phyloP scores from a whole-genome alignment of 2,888 invertebrate species.

The Galerucella calmariensis region DNA sequence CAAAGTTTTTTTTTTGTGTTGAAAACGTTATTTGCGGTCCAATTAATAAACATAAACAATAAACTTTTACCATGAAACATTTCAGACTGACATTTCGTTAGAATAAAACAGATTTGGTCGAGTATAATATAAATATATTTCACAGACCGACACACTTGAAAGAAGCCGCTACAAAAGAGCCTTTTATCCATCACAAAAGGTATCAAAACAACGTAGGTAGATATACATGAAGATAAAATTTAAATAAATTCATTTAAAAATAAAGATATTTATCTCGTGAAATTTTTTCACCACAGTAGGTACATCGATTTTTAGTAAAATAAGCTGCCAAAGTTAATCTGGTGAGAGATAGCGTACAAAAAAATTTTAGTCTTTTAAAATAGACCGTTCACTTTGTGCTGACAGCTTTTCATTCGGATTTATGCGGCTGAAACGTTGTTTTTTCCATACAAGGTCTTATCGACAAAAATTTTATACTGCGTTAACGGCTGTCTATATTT shows the following conservation, averaged over 20 bases:
- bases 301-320: too few species aligned
- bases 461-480: too few species aligned
- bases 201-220: conserved; percentile 18
- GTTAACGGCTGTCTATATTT: too few species aligned
- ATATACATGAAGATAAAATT: not conserved
- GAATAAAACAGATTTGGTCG: conserved; percentile 31
- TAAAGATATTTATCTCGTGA: too few species aligned
- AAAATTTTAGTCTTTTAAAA: not conserved
- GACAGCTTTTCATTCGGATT: not conserved
- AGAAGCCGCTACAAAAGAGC: conserved; percentile 22
- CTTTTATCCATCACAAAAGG: conserved; percentile 24
- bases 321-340: not conserved
- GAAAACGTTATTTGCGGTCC: conserved; percentile 19
- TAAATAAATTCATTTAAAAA: not conserved
- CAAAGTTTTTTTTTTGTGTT: not conserved
- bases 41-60: conserved; percentile 25
- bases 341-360: not conserved
- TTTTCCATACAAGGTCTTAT: not conserved
- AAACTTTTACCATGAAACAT: conserved; percentile 20
- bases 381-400: not conserved
- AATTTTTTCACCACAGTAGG: too few species aligned
- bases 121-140: conserved; percentile 31
- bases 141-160: conserved; percentile 23
- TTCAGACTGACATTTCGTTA: conserved; percentile 6
- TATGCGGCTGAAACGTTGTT: not conserved